Evolutionary conservation across 1,140 invertebrate genomes (phyloP), one percentile per base, ranked within the genome.

Genomic region (Capitella teleta): DNA sequence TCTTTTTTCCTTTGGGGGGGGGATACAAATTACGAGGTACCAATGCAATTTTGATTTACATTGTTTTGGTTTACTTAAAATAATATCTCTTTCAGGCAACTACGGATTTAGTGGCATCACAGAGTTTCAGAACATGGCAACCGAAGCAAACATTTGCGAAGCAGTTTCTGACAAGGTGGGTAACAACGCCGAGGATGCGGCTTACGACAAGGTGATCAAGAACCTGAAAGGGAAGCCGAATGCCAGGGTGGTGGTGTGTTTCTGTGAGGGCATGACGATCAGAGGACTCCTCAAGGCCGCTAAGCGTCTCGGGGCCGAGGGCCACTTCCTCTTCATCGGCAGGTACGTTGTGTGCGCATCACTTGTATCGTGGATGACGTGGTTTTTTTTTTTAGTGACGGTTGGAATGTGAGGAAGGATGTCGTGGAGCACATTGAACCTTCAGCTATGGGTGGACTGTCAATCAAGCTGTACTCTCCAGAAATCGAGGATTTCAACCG

Each of bases 71-170:
- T n/a, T n/a, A n/a, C n/a, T n/a, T n/a, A n/a, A n/a, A n/a, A n/a
- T n/a, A n/a, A n/a, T 21, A 14, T 32, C 8, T 32, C 8, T 61
- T 72, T 6, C 73, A 86, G 85, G 84, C 54, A 86, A 83, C 68
- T 88, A 88, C 67, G 85, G 85, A 0, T 79, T 82, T 56, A 82
- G 82, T 49, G 85, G 85, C n/a, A 85, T 87, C 60, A 79, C 83
- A 59, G 80, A 78, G 25, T 85, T 88, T 69, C 76, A 80, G 23
- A 78, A 81, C 57, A 61, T 81, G 52, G 82, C 81, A 5, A 79
- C 79, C 54, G 64, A 76, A 49, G 76, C 73, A n/a, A 78, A 79
- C 21, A 78, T 87, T 34, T 88, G 85, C 65, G 81, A 86, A 19
- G 84, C 84, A 4, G 76, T 80, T 46, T 77, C 54, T 44, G 80